Conservation (phyloP, 2,797 vertebrate species). For the Chelon labrosus region DNA sequence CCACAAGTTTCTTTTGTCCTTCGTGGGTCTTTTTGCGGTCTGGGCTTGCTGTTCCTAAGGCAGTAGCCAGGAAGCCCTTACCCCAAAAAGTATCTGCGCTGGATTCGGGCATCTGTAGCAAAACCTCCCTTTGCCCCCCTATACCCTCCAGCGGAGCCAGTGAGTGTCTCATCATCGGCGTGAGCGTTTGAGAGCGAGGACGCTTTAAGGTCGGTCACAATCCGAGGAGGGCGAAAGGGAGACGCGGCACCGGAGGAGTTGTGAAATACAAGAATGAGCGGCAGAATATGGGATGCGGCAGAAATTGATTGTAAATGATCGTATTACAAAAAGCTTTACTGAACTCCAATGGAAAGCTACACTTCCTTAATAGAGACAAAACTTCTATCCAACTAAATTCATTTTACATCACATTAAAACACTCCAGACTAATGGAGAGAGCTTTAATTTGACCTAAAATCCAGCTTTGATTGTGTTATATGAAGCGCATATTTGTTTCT, state of each 20-base stretch:
- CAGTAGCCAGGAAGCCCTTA: slow-evolving; percentile 99
- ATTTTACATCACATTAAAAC: no score
- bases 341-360: slow-evolving; percentile 19
- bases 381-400: no score
- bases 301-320: slow-evolving; percentile 11
- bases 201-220: background rate
- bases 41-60: slow-evolving; percentile 98
- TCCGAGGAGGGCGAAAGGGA: background rate
- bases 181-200: slow-evolving; percentile 11
- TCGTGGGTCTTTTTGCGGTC: slow-evolving; percentile 99
- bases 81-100: slow-evolving; percentile 99
- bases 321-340: slow-evolving; percentile 23
- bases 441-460: background rate
- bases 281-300: no score
- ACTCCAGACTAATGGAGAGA: no score
- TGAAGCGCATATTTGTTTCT: background rate
- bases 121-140: background rate
- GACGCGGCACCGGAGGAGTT: slow-evolving; percentile 14
- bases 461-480: background rate
- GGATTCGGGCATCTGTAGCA: slow-evolving; percentile 78
- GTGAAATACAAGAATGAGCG: slow-evolving; percentile 3
- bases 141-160: slow-evolving; percentile 9
- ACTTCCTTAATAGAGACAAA: slow-evolving; percentile 18
- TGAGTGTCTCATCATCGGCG: slow-evolving; percentile 31
- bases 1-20: slow-evolving; percentile 69